These are phyloP conservation scores for Phlogophora meticulosa DNA, from an alignment of 2,888 invertebrate species.

Conservation along the genomic window DNA sequence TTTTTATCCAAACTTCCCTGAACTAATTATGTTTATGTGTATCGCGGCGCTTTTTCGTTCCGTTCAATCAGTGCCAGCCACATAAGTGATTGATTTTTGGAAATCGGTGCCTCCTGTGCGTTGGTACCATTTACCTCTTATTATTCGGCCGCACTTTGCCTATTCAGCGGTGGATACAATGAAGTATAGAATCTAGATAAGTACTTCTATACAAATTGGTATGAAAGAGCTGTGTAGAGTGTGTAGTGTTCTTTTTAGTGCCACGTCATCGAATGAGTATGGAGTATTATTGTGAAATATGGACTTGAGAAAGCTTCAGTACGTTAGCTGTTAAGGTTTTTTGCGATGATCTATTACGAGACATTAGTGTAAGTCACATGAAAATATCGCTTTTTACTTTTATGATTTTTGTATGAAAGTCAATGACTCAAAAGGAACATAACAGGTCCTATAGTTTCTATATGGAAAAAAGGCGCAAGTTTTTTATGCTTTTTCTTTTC, in stretches of 20 bases:
- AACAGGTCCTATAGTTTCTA: no score
- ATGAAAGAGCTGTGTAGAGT: slow-evolving; percentile 46
- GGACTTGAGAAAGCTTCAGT: slow-evolving; percentile 15
- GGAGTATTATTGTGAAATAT: slow-evolving; percentile 53
- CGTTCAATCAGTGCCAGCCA: slow-evolving; percentile 90
- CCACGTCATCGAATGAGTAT: slow-evolving; percentile 51
- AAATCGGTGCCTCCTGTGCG: slow-evolving; percentile 80
- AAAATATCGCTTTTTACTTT: no score
- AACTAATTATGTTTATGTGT: slow-evolving; percentile 50
- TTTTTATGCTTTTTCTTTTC: slow-evolving; percentile 5
- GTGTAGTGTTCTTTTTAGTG: slow-evolving; percentile 46
- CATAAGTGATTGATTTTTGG: slow-evolving; percentile 89
- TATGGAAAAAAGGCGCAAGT: no score
- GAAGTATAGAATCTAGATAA: slow-evolving; percentile 62
- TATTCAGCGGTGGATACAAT: slow-evolving; percentile 63
- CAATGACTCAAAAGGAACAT: no score
- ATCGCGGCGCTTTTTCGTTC: slow-evolving; percentile 69
- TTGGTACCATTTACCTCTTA: slow-evolving; percentile 85
- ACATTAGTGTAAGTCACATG: slow-evolving; percentile 11
- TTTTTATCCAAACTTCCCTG: slow-evolving; percentile 37
- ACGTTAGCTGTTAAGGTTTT: slow-evolving; percentile 30
- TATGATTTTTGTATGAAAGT: no score
- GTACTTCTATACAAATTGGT: slow-evolving; percentile 63
- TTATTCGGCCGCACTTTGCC: slow-evolving; percentile 70
- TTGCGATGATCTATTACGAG: slow-evolving; percentile 28